Base-by-base conservation (phyloP, 2,797 vertebrate genomes). In the Poecilia gillii region DNA sequence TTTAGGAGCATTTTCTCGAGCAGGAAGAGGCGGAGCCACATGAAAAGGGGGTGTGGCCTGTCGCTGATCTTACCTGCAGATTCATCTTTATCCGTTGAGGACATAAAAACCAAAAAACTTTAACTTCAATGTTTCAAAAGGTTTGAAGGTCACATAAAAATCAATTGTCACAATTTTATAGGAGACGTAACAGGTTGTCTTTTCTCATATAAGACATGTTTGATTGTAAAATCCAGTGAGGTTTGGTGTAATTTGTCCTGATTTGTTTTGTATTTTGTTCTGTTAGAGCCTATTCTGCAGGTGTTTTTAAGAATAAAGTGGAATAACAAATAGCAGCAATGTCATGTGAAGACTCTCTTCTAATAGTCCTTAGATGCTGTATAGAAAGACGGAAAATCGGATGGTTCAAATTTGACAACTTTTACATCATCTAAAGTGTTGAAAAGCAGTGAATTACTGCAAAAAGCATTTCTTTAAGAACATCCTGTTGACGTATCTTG, bases 301-400 rank as follows among this genome's bases (percentile, higher is more conserved):
- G 13, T 87, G 85, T 85, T 92, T 86, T 85, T 55, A 80, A 72
- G 81, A 93, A 93, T 92, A 92, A 92, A 93, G 82, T 73, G 18
- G 16, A 83, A 75, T 43, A 71, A 81, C 53, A n/a, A 79, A 13
- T 41, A 77, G 55, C 74, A 78, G 71, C 14, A 3, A 25, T 66
- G 14, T 78, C 55, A 31, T 47, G 46, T 75, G 16, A 3, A 39
- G 33, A 53, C 43, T 70, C 14, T 72, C 28, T 45, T 16, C 23
- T 72, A 2, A 74, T 47, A 41, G 2, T 45, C 23, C 23, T 41
- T 28, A 45, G 2, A 16, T 71, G 41, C 14, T 41, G 8, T 25
- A 25, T 41, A 68, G 20, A 41, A 68, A 41, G 20, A 68, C 7
- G 9, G 36, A 68, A 39, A 16, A 14, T 62, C 28, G 6, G 59